Evolutionary conservation across 2,888 invertebrate species (phyloP).

Genomic region (Adineta ricciae): DNA sequence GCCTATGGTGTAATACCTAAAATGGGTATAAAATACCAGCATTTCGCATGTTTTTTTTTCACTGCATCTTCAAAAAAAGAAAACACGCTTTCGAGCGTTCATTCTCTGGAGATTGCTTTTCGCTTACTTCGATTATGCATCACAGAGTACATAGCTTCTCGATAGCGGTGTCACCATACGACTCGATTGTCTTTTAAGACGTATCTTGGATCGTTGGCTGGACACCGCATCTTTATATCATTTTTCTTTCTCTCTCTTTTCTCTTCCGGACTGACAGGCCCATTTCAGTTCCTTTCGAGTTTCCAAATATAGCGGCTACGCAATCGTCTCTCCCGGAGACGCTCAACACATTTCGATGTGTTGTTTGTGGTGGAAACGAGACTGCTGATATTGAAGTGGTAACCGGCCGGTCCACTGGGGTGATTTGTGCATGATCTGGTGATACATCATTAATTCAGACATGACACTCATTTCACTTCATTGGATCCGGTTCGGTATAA

Average conservation of each 20-base stretch:
- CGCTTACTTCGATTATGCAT: background rate
- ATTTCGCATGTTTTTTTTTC: background rate
- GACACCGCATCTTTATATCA: background rate
- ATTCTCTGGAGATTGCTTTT: background rate
- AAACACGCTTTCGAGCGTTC: background rate
- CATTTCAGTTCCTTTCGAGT: background rate
- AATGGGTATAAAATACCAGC: background rate
- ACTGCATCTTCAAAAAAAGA: background rate
- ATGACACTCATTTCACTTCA: background rate
- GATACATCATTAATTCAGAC: background rate
- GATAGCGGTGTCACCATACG: background rate
- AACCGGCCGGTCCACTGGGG: background rate
- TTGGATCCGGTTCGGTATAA: background rate
- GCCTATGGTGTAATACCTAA: background rate
- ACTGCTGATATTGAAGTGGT: background rate
- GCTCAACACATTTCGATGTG: background rate
- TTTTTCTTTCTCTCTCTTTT: background rate
- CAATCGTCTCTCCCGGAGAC: background rate
- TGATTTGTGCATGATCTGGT: background rate
- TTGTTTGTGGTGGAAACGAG: background rate
- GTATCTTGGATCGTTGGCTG: background rate
- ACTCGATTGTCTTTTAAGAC: background rate
- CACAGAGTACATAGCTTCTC: background rate
- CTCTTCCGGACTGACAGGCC: background rate
- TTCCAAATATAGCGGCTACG: background rate